Evolutionary conservation across 2,113 vertebrate species (phyloP), one percentile per base, ranked within the genome.

Genomic region (Ploceus nigricollis): DNA sequence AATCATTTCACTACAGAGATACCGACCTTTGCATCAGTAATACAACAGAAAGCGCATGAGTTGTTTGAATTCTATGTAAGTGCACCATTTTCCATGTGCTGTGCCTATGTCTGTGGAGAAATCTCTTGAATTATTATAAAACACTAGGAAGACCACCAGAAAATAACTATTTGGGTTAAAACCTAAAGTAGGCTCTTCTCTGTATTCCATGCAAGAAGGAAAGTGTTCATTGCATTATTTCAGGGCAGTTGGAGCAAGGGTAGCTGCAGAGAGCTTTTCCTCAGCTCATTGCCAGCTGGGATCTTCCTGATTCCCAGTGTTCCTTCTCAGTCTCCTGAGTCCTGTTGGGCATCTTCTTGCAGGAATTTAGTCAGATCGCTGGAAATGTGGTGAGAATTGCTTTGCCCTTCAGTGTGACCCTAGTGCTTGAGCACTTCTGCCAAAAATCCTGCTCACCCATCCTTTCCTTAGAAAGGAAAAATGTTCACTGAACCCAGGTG

Each of bases 1-100:
- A 56, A 56, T 42, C 19, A 0, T 33, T 89, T 37, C 44, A 37
- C n/a, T 31, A 77, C 68, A 1, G 25, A 6, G 3, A 22, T 47
- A 56, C 33, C 24, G 5, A 2, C 7, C 31, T 23, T 44, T 0
- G 44, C 60, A 33, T 1, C 7, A 19, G 5, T 64, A 66, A 70
- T 96, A 56, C 15, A 53, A 50, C 15, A 1, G 6, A 4, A 19
- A 23, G 96, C 90, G 0, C n/a, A 31, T 0, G 0, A 3, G 1
- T 18, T 97, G 90, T 87, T 94, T 27, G 5, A 65, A 7, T 53
- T 19, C 28, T 97, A 94, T 0, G 96, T 97, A 96, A 97, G 96
- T 96, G 63, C 13, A 31, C 7, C 31, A 11, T 31, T 70, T 75
- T 48, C 35, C 17, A 21, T 68, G 60, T 77, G 19, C 27, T 80